A percentile compares a stretch with the other conserved stretches of the same genome.
phyloP scores from a whole-genome alignment of 2,888 invertebrate genomes.

The Prionchulus punctatus region DNA sequence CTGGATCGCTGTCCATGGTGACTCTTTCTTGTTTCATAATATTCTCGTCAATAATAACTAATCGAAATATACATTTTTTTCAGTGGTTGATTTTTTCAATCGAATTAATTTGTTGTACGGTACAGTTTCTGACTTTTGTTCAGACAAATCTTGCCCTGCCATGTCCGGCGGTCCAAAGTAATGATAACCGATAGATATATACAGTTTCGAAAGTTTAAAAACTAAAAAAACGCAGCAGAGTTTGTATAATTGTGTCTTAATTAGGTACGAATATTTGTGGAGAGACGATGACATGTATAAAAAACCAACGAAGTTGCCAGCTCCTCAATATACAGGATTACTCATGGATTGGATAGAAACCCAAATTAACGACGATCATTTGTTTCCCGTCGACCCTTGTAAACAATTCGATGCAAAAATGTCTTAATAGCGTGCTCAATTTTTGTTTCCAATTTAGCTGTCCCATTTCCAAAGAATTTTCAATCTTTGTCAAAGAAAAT shows the following conservation, averaged over 20 bases:
- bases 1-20: slow-evolving; percentile 83
- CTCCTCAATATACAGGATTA: slow-evolving; percentile 61
- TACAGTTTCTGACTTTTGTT: slow-evolving; percentile 60
- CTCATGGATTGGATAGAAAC: slow-evolving; percentile 81
- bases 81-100: slow-evolving; percentile 84
- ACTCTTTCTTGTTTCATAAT: too few species aligned
- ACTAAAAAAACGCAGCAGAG: too few species aligned
- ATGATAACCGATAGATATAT: too few species aligned
- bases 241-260: too few species aligned
- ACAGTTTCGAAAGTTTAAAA: too few species aligned
- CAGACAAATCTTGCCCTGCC: slow-evolving; percentile 61
- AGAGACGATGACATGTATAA: slow-evolving; percentile 61
- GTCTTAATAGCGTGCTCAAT: not conserved
- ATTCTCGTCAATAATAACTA: not conserved
- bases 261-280: slow-evolving; percentile 69
- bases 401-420: slow-evolving; percentile 10
- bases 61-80: slow-evolving; percentile 22
- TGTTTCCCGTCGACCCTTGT: slow-evolving; percentile 66
- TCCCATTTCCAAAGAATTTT: slow-evolving; percentile 73
- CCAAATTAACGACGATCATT: slow-evolving; percentile 68
- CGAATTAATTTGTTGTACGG: slow-evolving; percentile 80
- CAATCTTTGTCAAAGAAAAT: slow-evolving; percentile 63
- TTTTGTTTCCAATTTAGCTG: slow-evolving; percentile 41
- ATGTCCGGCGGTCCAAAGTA: slow-evolving; percentile 70
- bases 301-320: slow-evolving; percentile 58